Evolutionary conservation across 2,888 invertebrate species (phyloP).

Genomic region (Hirtodrosophila cameraria): DNA sequence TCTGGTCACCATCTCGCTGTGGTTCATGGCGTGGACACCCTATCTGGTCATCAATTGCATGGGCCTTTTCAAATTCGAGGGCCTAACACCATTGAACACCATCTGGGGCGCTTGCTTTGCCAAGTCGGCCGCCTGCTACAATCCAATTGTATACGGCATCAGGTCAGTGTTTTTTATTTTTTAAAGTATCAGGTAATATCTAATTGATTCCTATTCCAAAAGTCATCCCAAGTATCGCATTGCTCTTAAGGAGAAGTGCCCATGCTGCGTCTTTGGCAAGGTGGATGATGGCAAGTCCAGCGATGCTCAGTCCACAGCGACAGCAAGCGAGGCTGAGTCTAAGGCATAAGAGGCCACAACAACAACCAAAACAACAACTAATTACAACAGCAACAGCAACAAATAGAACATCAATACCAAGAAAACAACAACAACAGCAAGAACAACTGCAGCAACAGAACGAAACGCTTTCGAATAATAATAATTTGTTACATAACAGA

Average conservation of each 20-base stretch:
- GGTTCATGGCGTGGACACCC: conserved; percentile 97
- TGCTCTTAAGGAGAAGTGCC: conserved; percentile 87
- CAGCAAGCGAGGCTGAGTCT: conserved; percentile 81
- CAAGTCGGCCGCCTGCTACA: conserved; percentile 95
- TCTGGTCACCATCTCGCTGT: conserved; percentile 93
- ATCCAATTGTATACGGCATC: conserved; percentile 95
- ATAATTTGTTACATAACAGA: conserved; percentile 65
- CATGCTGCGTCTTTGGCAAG: conserved; percentile 85
- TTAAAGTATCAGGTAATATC: too few species aligned
- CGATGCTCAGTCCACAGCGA: conserved; percentile 82
- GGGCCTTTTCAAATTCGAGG: conserved; percentile 90
- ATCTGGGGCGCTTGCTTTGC: conserved; percentile 96
- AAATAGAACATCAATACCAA: conserved; percentile 55
- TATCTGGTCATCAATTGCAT: conserved; percentile 92
- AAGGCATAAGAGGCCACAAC: conserved; percentile 77
- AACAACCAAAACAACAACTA: conserved; percentile 51
- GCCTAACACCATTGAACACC: conserved; percentile 91
- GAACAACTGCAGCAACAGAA: conserved; percentile 81
- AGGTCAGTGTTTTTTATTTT: conserved; percentile 85
- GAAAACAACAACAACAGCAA: conserved; percentile 68
- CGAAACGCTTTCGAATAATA: conserved; percentile 80
- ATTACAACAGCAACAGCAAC: conserved; percentile 56
- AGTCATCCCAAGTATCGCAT: conserved; percentile 87
- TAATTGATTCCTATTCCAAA: neutral
- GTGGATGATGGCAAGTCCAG: conserved; percentile 82